A percentile compares a stretch with the other conserved stretches of the same genome.
Evolutionary conservation across 2,113 vertebrate genomes (phyloP).

Genomic region (Myotis lucifugus): DNA sequence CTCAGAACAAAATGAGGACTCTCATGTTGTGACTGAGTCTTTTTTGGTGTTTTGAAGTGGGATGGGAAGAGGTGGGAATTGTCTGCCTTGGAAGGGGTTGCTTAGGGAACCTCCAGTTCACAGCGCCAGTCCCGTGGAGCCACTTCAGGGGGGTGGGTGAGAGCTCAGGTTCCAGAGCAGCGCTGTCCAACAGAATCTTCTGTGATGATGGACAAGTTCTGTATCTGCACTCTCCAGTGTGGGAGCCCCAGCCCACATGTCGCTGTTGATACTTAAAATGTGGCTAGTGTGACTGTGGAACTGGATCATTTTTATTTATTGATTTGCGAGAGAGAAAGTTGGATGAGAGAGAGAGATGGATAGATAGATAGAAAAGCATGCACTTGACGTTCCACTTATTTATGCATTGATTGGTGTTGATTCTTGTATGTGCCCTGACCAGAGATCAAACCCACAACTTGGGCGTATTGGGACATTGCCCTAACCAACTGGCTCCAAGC

Average conservation of each 20-base stretch:
- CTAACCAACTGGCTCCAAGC: neutral
- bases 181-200: neutral
- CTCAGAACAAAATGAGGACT: neutral
- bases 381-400: neutral
- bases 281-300: too few relatives aligned
- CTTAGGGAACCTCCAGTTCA: neutral
- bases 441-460: neutral
- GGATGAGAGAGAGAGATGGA: too few relatives aligned
- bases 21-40: neutral
- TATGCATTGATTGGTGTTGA: neutral
- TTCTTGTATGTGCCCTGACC: neutral
- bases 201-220: neutral
- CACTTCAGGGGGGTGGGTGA: neutral
- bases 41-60: neutral
- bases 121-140: accelerated
- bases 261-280: accelerated
- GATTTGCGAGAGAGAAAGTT: neutral
- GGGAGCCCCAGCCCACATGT: accelerated
- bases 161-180: neutral
- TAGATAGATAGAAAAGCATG: neutral
- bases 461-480: neutral
- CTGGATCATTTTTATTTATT: neutral
- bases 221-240: accelerated
- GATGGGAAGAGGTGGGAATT: neutral
- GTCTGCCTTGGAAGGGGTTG: neutral